These are phyloP conservation scores for Drosophila paulistorum DNA, from an alignment of 1,140 invertebrate species.

Conservation along the genomic window DNA sequence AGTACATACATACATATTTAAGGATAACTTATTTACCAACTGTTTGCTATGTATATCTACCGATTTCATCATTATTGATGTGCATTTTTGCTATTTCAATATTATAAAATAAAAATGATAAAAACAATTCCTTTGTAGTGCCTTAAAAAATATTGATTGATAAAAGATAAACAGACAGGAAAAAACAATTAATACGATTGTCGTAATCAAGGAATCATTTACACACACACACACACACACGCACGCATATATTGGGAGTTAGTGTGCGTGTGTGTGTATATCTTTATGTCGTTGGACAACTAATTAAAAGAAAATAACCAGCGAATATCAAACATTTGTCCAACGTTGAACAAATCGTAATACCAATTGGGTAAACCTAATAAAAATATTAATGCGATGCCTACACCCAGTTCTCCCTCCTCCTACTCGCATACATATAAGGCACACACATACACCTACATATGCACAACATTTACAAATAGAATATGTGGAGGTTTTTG, in stretches of 20 bases:
- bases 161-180: conserved; percentile 41
- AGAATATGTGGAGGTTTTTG: not conserved
- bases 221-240: not conserved
- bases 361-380: conserved; percentile 46
- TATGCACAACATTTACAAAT: conserved; percentile 4
- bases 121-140: not conserved
- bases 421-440: not conserved
- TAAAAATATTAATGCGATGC: conserved; percentile 57
- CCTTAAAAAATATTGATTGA: conserved; percentile 35
- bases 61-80: not conserved
- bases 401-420: conserved; percentile 13
- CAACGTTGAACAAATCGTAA: conserved; percentile 32
- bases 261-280: not conserved
- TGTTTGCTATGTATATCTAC: not conserved
- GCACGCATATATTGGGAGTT: not conserved
- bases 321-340: conserved; percentile 27
- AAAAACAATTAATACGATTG: conserved; percentile 60
- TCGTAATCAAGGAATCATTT: conserved; percentile 35
- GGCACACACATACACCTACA: not conserved
- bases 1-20: too few species aligned
- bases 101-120: not conserved
- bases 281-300: conserved; percentile 25
- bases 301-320: conserved; percentile 55
- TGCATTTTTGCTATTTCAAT: not conserved
- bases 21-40: not conserved